A percentile compares a stretch with the other conserved stretches of the same genome.
Conservation (phyloP, 2,797 vertebrate genomes). For the Odontamblyopus lacepedii region DNA sequence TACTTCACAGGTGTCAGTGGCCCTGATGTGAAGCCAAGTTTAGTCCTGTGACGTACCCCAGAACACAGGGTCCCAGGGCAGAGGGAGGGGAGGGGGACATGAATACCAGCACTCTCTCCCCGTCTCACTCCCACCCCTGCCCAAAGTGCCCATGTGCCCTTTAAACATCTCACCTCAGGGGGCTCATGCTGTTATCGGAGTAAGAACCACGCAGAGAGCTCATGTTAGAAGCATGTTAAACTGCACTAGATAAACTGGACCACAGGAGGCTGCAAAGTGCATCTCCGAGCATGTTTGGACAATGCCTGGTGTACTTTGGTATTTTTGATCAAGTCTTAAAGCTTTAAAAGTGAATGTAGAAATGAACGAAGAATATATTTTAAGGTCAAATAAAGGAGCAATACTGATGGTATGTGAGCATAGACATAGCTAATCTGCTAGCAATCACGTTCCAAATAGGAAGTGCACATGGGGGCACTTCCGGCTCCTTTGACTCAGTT, state of each 20-base stretch:
- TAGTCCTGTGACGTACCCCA: slow-evolving; percentile 59
- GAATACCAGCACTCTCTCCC: slow-evolving; percentile 44
- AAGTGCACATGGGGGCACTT: too few relatives aligned
- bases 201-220: neutral
- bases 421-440: too few relatives aligned
- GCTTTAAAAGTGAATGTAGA: neutral
- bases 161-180: slow-evolving; percentile 18
- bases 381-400: too few relatives aligned
- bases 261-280: neutral
- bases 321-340: neutral
- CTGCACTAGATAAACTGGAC: neutral
- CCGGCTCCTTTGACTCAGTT: too few relatives aligned
- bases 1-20: slow-evolving; percentile 49
- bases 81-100: slow-evolving; percentile 27
- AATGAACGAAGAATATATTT: too few relatives aligned
- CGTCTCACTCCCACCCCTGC: slow-evolving; percentile 27
- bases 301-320: neutral
- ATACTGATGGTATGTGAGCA: too few relatives aligned
- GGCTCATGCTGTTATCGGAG: neutral
- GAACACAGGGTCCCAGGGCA: slow-evolving; percentile 48
- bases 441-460: too few relatives aligned
- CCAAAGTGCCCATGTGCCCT: slow-evolving; percentile 16
- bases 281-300: neutral
- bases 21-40: slow-evolving; percentile 58
- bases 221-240: neutral